phyloP scores from a whole-genome alignment of 2,888 invertebrate genomes.

The Cosmia pyralina region DNA sequence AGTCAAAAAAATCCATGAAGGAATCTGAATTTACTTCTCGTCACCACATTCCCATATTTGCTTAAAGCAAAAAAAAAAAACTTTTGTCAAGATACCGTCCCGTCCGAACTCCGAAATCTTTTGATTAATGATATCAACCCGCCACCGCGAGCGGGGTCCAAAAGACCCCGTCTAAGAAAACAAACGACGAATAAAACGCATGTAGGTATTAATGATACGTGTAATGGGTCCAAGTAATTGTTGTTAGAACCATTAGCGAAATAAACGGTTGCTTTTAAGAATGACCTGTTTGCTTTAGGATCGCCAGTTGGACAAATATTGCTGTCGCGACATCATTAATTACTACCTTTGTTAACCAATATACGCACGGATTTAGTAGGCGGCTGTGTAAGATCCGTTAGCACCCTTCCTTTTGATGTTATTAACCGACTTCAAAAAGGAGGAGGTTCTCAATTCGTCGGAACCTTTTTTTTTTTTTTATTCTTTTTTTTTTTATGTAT shows the following conservation, averaged over 20 bases:
- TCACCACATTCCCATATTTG: conserved; percentile 84
- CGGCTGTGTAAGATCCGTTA: conserved; percentile 53
- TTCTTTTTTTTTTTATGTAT: too few relatives aligned
- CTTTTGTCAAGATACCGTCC: conserved; percentile 82
- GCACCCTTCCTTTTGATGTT: conserved; percentile 54
- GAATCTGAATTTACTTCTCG: conserved; percentile 27
- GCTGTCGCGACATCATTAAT: conserved; percentile 85
- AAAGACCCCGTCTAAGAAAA: conserved; percentile 81
- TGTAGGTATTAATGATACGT: conserved; percentile 81
- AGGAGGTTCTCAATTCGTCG: too few relatives aligned
- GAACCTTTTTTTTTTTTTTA: too few relatives aligned
- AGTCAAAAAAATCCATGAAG: neutral
- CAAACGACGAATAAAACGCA: conserved; percentile 79
- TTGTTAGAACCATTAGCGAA: conserved; percentile 80
- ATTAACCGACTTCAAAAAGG: too few relatives aligned
- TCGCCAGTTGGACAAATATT: conserved; percentile 84
- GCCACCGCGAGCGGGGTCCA: conserved; percentile 74
- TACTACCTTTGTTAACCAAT: conserved; percentile 75
- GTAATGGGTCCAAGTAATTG: conserved; percentile 87
- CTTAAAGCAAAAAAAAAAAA: conserved; percentile 83
- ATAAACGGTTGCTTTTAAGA: conserved; percentile 75
- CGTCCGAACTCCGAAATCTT: conserved; percentile 75
- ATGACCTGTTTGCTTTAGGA: conserved; percentile 83
- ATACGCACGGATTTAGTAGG: conserved; percentile 69
- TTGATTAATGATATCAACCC: conserved; percentile 87